Base-by-base conservation (phyloP, 2,113 vertebrate genomes). In the Agapornis roseicollis region DNA sequence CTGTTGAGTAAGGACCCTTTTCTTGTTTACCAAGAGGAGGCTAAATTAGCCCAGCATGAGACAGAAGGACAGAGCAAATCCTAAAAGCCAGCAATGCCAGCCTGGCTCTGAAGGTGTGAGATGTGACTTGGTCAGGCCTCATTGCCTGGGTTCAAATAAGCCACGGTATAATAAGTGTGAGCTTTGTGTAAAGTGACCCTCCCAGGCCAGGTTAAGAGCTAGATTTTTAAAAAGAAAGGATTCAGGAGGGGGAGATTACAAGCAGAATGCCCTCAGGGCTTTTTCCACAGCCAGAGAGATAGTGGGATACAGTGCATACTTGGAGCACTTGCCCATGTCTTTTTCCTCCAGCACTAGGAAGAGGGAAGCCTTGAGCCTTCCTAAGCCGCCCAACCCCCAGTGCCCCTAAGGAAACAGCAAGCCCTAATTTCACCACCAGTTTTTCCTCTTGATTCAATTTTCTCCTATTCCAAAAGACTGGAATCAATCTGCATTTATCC, bases 21-120 rank as follows among this genome's bases (percentile, higher is more conserved):
- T 85, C 94, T 97, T 97, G 83, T 97, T 97, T 96, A 90, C 87
- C 63, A 91, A 97, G 95, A 94, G 58, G 86, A 93, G 55, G 86
- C 74, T 96, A 97, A 97, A 97, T 96, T 95, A 97, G 94, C 95
- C 79, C 96, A 97, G 96, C 91, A 0, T 76, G 95, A 95, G 71
- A 88, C 94, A 96, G 90, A 94, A 95, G 94, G 92, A 66, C 73
- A 74, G 55, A 85, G 72, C 19, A 94, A 94, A 93, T 85, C 78
- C 90, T 58, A 56, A 84, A 78, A 89, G 85, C 80, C 88, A 91
- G 49, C 0, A 0, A 86, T 55, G 82, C 80, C 79, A 95, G 77
- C 77, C 84, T 88, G 77, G 71, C 49, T 90, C 68, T 13, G 71
- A 89, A 89, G 41, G 74, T 85, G 78, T 0, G 6, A 94, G 52